Evolutionary conservation across 2,113 vertebrate genomes (phyloP).

Genomic region (Macquaria ambigua): DNA sequence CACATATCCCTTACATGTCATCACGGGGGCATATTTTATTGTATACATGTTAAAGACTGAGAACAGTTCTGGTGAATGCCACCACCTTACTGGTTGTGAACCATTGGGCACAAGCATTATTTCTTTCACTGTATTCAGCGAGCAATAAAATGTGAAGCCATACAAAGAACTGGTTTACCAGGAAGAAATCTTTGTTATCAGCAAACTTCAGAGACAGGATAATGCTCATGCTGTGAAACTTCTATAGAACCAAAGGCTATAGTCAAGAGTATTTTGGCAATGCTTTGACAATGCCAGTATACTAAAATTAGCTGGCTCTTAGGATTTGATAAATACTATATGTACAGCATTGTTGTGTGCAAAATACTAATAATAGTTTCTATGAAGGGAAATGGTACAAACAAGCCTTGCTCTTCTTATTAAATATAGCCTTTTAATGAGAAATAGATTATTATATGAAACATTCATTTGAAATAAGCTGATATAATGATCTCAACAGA

Average conservation of each 20-base stretch:
- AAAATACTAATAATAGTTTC: background rate
- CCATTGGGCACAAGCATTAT: conserved; percentile 22
- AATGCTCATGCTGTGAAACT: background rate
- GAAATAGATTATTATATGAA: conserved; percentile 90
- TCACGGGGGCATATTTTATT: background rate
- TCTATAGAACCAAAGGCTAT: background rate
- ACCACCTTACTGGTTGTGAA: background rate
- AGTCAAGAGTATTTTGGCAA: background rate
- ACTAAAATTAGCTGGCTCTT: conserved; percentile 5
- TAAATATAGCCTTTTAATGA: conserved; percentile 91
- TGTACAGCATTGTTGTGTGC: background rate
- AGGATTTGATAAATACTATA: background rate
- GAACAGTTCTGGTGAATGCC: conserved; percentile 14
- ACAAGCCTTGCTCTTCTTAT: conserved; percentile 84
- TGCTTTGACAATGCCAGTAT: background rate
- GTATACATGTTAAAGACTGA: background rate
- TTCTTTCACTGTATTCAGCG: conserved; percentile 6
- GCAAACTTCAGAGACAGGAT: conserved; percentile 34
- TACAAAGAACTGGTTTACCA: background rate
- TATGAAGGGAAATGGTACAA: conserved; percentile 68
- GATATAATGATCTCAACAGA: conserved; percentile 85
- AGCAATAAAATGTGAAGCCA: conserved; percentile 34
- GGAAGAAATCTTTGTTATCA: conserved; percentile 37
- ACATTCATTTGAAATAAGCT: conserved; percentile 90
- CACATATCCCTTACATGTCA: background rate